phyloP scores from a whole-genome alignment of 2,113 vertebrate species.

The Lophochroa leadbeateri region DNA sequence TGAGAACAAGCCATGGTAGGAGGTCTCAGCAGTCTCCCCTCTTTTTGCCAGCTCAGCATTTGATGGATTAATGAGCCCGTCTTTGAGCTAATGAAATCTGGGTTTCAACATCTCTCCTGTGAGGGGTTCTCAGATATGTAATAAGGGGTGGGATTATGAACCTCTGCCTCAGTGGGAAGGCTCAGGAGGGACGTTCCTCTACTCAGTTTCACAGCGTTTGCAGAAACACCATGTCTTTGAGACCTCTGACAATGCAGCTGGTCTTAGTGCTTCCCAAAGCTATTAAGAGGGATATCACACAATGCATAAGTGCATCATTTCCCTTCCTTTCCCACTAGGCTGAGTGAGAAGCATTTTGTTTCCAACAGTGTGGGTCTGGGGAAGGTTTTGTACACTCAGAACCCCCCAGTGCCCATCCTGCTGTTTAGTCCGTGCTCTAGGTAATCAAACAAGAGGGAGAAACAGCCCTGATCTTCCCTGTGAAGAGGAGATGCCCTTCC shows the following conservation, averaged over 20 bases:
- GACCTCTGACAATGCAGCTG: background rate
- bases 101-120: background rate
- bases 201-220: background rate
- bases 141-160: background rate
- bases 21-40: background rate
- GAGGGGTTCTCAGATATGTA: background rate
- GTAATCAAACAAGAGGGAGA: background rate
- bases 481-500: background rate
- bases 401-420: background rate
- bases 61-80: background rate
- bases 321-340: background rate
- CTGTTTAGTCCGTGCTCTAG: background rate
- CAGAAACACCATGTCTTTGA: background rate
- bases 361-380: background rate
- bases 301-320: background rate
- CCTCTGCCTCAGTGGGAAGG: background rate
- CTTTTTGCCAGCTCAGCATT: background rate
- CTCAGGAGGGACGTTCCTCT: background rate
- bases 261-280: background rate
- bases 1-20: background rate
- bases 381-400: background rate
- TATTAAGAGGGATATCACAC: background rate
- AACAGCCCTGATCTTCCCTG: background rate
- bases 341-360: fast-evolving
- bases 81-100: background rate